These are phyloP conservation scores for Syritta pipiens DNA, from an alignment of 2,888 invertebrate species.

Conservation along the genomic window DNA sequence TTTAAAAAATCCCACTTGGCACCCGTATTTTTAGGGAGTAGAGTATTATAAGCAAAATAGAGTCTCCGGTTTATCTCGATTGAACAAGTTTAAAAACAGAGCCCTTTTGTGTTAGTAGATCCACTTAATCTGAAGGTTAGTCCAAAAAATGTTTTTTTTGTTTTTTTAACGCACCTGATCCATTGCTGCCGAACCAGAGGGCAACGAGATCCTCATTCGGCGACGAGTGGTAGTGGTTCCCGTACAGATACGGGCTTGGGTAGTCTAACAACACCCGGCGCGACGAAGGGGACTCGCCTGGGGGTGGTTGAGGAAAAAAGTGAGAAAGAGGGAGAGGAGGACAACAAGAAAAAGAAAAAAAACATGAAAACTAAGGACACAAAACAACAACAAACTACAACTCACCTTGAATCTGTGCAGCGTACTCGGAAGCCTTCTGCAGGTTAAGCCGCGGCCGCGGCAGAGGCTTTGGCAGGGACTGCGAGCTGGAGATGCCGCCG, in stretches of 20 bases:
- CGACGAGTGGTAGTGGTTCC: conserved; percentile 80
- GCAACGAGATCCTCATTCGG: conserved; percentile 89
- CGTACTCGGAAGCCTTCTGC: conserved; percentile 79
- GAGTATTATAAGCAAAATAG: too few species aligned
- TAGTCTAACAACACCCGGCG: conserved; percentile 79
- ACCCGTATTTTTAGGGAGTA: too few species aligned
- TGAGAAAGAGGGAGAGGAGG: conserved; percentile 15
- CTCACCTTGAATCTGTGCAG: conserved; percentile 78
- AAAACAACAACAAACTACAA: conserved; percentile 4
- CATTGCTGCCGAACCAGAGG: conserved; percentile 86
- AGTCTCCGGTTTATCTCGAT: too few species aligned
- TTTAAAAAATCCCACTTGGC: too few species aligned
- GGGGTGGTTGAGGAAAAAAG: too few species aligned
- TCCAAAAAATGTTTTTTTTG: too few species aligned
- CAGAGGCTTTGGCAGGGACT: conserved; percentile 71
- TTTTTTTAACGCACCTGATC: conserved; percentile 81
- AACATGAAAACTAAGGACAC: conserved; percentile 11
- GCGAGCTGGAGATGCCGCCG: conserved; percentile 51
- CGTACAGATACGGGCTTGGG: conserved; percentile 79
- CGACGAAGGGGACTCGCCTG: conserved; percentile 80
- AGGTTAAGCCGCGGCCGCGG: conserved; percentile 78
- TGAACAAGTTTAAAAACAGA: too few species aligned
- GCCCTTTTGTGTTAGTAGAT: conserved; percentile 53
- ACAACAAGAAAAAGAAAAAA: too few species aligned
- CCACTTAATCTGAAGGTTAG: conserved; percentile 32